A percentile compares a stretch with the other conserved stretches of the same genome.
Conservation (phyloP, 2,797 vertebrate species). For the Lithobates pipiens region DNA sequence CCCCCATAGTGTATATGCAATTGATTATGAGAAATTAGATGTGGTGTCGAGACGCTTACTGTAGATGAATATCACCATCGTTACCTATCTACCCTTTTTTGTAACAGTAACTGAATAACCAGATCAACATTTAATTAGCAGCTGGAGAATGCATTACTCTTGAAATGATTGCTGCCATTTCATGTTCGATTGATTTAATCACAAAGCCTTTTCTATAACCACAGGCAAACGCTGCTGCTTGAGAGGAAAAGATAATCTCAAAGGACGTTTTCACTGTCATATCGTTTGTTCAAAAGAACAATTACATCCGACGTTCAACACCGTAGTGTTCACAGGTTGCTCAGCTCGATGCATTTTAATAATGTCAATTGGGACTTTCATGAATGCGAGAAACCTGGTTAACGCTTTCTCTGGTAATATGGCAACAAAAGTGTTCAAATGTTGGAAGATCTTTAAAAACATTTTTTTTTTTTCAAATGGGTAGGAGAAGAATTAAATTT, state of each 20-base stretch:
- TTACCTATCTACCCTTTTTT: too few relatives aligned
- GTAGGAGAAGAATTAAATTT: too few relatives aligned
- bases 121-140: too few relatives aligned
- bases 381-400: neutral
- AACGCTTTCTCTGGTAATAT: neutral
- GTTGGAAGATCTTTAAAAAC: too few relatives aligned
- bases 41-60: too few relatives aligned
- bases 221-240: slow-evolving; percentile 19
- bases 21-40: too few relatives aligned
- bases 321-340: slow-evolving; percentile 29
- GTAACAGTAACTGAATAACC: too few relatives aligned
- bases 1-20: too few relatives aligned
- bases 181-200: neutral
- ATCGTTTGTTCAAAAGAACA: slow-evolving; percentile 51
- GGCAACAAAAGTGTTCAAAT: too few relatives aligned
- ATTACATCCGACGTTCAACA: slow-evolving; percentile 47
- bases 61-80: too few relatives aligned
- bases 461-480: too few relatives aligned
- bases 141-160: too few relatives aligned
- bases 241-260: slow-evolving; percentile 45
- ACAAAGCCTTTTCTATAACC: slow-evolving; percentile 24
- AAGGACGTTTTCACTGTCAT: slow-evolving; percentile 44
- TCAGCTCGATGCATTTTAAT: slow-evolving; percentile 5
- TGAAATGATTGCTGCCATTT: neutral
- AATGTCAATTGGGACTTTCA: slow-evolving; percentile 7